Evolutionary conservation across 2,888 invertebrate genomes (phyloP).

Genomic region (Lypha dubia): DNA sequence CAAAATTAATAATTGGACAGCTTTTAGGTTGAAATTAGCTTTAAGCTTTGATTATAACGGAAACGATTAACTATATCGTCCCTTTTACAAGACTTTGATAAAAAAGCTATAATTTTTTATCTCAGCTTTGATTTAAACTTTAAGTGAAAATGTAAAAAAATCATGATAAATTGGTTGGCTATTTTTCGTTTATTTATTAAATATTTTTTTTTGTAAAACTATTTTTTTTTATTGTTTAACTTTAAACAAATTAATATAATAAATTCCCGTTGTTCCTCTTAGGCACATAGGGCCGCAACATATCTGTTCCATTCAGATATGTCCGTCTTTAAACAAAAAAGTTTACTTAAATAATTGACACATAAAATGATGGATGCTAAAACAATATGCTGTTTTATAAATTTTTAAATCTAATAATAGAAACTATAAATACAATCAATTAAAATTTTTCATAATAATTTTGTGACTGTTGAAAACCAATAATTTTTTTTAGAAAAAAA

Average conservation of each 20-base stretch:
- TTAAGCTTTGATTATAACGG: too few species aligned
- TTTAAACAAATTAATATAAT: too few species aligned
- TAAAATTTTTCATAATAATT: neutral
- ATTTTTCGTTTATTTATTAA: conserved; percentile 47
- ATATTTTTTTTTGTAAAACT: conserved; percentile 30
- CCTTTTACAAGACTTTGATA: too few species aligned
- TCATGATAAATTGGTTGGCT: conserved; percentile 1
- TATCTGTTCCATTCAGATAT: too few species aligned
- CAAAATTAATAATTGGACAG: too few species aligned
- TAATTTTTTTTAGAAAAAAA: neutral
- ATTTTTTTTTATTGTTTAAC: conserved; percentile 37
- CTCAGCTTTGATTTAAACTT: neutral
- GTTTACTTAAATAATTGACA: conserved; percentile 70
- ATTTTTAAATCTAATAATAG: conserved; percentile 9
- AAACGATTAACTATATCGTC: neutral
- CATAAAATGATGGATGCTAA: conserved; percentile 43
- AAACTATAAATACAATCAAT: conserved; percentile 8
- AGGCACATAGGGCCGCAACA: too few species aligned
- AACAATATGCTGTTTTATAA: conserved; percentile 21
- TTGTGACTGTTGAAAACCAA: conserved; percentile 24
- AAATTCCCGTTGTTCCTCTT: too few species aligned
- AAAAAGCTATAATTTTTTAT: neutral
- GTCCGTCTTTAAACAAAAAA: too few species aligned
- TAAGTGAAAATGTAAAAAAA: conserved; percentile 10
- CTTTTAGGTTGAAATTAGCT: too few species aligned